These are phyloP conservation scores for Saccopteryx leptura DNA, from an alignment of 2,113 vertebrate genomes.

Conservation along the genomic window DNA sequence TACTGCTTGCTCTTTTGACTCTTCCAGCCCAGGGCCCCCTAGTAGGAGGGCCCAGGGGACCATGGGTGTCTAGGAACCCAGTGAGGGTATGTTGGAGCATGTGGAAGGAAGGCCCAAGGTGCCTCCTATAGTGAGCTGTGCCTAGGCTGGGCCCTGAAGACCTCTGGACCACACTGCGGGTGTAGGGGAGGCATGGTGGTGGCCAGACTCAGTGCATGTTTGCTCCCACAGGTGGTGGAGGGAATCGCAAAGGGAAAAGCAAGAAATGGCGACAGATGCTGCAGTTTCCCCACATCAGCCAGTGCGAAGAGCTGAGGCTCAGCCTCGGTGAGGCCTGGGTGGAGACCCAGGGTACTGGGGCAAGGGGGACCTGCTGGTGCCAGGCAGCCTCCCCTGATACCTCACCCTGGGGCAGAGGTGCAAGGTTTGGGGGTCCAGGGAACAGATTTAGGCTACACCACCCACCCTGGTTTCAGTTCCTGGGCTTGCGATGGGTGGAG, in stretches of 20 bases:
- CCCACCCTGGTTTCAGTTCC: constrained; percentile 72
- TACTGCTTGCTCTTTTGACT: neutral
- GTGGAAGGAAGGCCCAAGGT: neutral
- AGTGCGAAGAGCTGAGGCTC: constrained; percentile 97
- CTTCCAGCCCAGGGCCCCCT: neutral
- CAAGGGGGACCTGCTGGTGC: neutral
- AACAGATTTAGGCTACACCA: neutral
- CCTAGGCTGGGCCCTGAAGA: neutral
- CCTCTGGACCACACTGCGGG: neutral
- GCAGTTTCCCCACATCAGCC: constrained; percentile 98
- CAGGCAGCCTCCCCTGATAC: neutral
- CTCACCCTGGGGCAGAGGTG: neutral
- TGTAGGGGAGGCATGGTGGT: neutral
- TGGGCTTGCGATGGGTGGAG: constrained; percentile 9
- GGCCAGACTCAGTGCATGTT: neutral
- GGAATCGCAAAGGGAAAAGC: constrained; percentile 98
- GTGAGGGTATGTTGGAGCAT: neutral
- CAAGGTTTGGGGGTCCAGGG: neutral
- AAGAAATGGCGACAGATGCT: constrained; percentile 99
- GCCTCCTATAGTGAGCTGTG: neutral
- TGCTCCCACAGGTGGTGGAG: constrained; percentile 93
- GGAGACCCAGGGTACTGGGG: neutral
- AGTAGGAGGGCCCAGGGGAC: neutral
- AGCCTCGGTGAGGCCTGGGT: constrained; percentile 90
- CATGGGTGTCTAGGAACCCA: neutral